Percentiles rank a stretch among this genome's conserved stretches.
Conservation (phyloP, 2,113 vertebrate species). For the Speoplatyrhinus poulsoni region DNA sequence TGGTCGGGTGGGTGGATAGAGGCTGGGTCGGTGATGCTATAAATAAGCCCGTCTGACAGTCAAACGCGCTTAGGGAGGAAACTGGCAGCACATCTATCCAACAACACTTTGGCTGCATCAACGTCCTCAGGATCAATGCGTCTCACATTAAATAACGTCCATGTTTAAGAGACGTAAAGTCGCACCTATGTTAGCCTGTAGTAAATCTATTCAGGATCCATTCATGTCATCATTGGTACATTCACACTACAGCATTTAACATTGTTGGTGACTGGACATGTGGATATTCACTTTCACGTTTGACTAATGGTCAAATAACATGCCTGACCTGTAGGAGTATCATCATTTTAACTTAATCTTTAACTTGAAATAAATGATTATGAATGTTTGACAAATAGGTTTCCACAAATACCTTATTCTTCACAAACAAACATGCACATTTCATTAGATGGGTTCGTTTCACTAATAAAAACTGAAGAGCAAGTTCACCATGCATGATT, state of each 20-base stretch:
- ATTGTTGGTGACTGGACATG: no score
- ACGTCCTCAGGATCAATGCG: slow-evolving; percentile 9
- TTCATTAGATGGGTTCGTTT: background rate
- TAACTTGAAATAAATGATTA: background rate
- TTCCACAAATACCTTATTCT: background rate
- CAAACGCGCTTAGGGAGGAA: slow-evolving; percentile 28
- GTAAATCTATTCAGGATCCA: no score
- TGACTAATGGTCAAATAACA: no score
- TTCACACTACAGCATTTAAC: no score
- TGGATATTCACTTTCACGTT: no score
- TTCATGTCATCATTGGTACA: no score
- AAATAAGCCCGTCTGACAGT: slow-evolving; percentile 55
- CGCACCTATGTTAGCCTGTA: no score
- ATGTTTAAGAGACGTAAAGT: background rate
- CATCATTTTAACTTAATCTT: no score
- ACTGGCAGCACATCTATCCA: slow-evolving; percentile 40
- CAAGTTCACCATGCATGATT: background rate
- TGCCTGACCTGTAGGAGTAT: no score
- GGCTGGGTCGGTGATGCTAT: slow-evolving; percentile 36
- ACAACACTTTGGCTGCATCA: slow-evolving; percentile 20
- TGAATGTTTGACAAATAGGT: slow-evolving; percentile 3
- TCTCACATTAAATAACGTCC: background rate
- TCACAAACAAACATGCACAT: slow-evolving; percentile 6
- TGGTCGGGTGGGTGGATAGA: slow-evolving; percentile 33
- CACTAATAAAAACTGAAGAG: background rate